phyloP scores from a whole-genome alignment of 2,113 vertebrate species.

The Xyliphius kryptos region DNA sequence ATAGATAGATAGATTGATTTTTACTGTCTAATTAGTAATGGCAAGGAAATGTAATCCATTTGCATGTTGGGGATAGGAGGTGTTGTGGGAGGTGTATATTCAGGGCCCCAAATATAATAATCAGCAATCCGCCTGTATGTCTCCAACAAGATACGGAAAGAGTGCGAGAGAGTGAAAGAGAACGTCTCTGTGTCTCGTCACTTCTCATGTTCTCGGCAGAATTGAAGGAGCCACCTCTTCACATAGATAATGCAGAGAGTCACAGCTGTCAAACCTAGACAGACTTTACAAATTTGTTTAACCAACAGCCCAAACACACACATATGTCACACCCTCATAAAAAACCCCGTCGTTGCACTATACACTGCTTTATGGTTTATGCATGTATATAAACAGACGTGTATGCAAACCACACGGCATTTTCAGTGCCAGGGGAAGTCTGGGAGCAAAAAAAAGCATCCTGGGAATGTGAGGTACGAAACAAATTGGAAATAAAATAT shows the following conservation, averaged over 20 bases:
- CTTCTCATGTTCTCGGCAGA: slow-evolving; percentile 3
- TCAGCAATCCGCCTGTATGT: background rate
- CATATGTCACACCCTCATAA: background rate
- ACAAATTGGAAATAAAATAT: background rate
- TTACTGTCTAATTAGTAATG: background rate
- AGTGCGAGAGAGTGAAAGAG: no score
- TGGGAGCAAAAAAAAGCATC: background rate
- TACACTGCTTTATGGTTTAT: background rate
- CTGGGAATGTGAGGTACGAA: background rate
- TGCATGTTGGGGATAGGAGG: background rate
- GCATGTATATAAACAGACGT: background rate
- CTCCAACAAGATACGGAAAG: background rate
- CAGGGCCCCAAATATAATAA: background rate
- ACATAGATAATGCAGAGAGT: background rate
- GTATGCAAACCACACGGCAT: background rate
- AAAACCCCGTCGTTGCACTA: background rate
- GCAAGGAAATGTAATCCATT: background rate
- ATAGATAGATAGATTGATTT: no score
- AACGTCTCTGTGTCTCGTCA: slow-evolving; percentile 2
- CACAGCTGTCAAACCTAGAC: slow-evolving; percentile 15
- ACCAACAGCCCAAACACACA: background rate
- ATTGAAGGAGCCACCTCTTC: background rate
- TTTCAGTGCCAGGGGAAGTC: background rate
- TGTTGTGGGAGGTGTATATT: background rate
- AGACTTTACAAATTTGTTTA: slow-evolving; percentile 1